phyloP scores from a whole-genome alignment of 2,888 invertebrate species.

The Drosophila robusta region DNA sequence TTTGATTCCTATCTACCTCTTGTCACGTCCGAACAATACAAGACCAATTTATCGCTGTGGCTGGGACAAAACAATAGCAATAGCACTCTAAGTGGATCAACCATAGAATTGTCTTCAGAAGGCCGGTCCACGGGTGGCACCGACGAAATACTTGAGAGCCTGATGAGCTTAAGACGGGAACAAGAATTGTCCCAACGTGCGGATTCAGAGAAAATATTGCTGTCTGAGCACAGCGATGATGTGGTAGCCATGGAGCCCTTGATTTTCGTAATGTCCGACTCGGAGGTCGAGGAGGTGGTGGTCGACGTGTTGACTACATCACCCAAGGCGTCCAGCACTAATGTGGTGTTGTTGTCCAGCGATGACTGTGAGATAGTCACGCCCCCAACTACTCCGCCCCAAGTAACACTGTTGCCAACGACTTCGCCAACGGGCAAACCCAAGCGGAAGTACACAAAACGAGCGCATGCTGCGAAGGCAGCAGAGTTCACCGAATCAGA shows the following conservation, averaged over 20 bases:
- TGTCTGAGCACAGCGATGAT: slow-evolving; percentile 75
- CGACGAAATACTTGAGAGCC: slow-evolving; percentile 76
- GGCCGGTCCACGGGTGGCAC: slow-evolving; percentile 62
- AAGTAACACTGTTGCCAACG: neutral
- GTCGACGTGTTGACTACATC: neutral
- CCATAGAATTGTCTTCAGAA: slow-evolving; percentile 33
- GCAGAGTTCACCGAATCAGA: slow-evolving; percentile 51
- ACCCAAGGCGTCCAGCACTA: neutral
- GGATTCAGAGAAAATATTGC: slow-evolving; percentile 49
- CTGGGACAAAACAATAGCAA: slow-evolving; percentile 48
- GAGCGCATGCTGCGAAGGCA: slow-evolving; percentile 10
- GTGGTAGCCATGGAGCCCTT: slow-evolving; percentile 82
- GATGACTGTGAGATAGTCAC: slow-evolving; percentile 70
- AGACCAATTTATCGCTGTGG: slow-evolving; percentile 78
- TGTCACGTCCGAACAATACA: slow-evolving; percentile 74
- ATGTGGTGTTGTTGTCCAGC: slow-evolving; percentile 61
- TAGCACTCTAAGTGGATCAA: slow-evolving; percentile 57
- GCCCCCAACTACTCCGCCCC: slow-evolving; percentile 20
- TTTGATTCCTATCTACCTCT: slow-evolving; percentile 81
- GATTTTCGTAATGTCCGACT: slow-evolving; percentile 80
- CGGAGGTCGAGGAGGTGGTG: slow-evolving; percentile 60
- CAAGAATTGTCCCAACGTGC: slow-evolving; percentile 21
- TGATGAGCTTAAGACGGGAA: slow-evolving; percentile 41
- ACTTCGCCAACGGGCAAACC: slow-evolving; percentile 11
- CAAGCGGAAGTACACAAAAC: slow-evolving; percentile 38